Evolutionary conservation across 1,140 invertebrate species (phyloP), one percentile per base, ranked within the genome.

Genomic region (Lasioglossum albipes): DNA sequence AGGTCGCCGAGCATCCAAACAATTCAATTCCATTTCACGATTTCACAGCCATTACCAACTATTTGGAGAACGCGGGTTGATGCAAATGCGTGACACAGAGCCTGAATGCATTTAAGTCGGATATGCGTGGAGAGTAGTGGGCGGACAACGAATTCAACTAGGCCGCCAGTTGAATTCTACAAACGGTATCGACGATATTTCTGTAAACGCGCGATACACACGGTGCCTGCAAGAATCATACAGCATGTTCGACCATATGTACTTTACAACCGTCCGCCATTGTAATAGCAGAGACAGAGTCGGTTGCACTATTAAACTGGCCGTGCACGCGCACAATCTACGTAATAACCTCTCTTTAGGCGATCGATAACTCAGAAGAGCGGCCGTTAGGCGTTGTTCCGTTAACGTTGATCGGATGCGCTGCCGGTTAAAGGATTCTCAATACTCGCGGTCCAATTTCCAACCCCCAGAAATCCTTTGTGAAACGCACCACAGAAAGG

Each of bases 371-470:
- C 45, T 20, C 9, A 52, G 22, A 62, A 49, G 42, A 74, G 59
- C 42, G 31, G 59, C n/a, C 2, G 57, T 42, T 54, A 45, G 61
- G 61, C 59, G 70, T 68, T 73, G 72, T 79, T 85, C 78, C 79
- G 75, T 79, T 72, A 80, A 82, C 79, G 75, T 57, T 41, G 76
- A 82, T 85, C 80, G 77, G 65, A 79, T 70, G 70, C 82, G n/a
- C 36, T 18, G 42, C 67, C 52, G n/a, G 61, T 69, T 82, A 64
- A 67, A 86, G 84, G 84, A 85, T 57, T 22, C 72, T 82, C 62
- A 16, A 68, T 22, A 22, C 66, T 45, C 71, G 64, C 61, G 9
- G 64, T 49, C 36, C 52, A 13, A 36, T 54, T 27, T 42, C 69
- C 52, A 64, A 36, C 13, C 75, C 59, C 61, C 78, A 69, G 73